Evolutionary conservation across 2,888 invertebrate genomes (phyloP), one percentile per base, ranked within the genome.

Genomic region (Tipula confusa): DNA sequence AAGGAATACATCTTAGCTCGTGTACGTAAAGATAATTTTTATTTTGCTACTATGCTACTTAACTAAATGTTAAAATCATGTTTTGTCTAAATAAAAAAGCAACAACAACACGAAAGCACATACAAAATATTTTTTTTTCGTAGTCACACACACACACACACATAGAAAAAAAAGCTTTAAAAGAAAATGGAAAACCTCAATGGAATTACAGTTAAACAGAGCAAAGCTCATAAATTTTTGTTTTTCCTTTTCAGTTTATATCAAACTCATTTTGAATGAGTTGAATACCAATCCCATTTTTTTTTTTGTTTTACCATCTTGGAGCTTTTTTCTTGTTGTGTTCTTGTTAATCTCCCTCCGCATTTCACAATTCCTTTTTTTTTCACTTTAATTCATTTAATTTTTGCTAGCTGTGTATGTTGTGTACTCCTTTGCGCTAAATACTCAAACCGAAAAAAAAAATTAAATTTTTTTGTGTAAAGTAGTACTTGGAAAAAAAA

Each of bases 361-460:
- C n/a, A n/a, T n/a, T n/a, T n/a, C n/a, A n/a, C n/a, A n/a, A n/a
- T n/a, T n/a, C n/a, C n/a, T n/a, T n/a, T n/a, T n/a, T n/a, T n/a
- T 64, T 64, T 24, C 64, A 18, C 64, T 64, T 64, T 64, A 24
- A 64, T 9, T 64, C 64, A 64, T 24, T 64, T 64, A 64, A 64
- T 24, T 24, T 43, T 18, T 64, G 64, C 9, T 64, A n/a, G 24
- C 43, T 24, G 1, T 33, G 33, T 33, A 9, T 11, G 5, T 18
- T 64, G 24, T 64, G n/a, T n/a, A 64, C 64, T 64, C 64, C 64
- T 24, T 64, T 64, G 64, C 64, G 64, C 64, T 64, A 64, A 64
- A 64, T 24, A 64, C 64, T 64, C 64, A 9, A 24, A 24, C 64
- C 24, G n/a, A n/a, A n/a, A n/a, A n/a, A n/a, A n/a, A 24, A 24